Evolutionary conservation across 2,888 invertebrate genomes (phyloP).

Genomic region (Heliconius erato): DNA sequence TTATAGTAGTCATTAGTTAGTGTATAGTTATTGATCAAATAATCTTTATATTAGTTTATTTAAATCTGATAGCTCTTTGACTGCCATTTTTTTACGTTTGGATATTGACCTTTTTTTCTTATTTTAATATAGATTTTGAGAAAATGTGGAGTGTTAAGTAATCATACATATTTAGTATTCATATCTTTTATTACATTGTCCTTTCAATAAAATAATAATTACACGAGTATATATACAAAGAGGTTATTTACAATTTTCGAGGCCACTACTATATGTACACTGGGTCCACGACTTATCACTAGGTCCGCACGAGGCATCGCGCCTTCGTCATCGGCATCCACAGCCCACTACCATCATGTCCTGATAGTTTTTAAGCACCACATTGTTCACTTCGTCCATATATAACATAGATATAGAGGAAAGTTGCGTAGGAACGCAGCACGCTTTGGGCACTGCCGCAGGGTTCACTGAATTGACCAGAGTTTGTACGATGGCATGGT

Average conservation of each 20-base stretch:
- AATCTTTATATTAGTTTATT: background rate
- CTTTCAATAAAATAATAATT: slow-evolving; percentile 85
- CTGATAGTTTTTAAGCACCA: slow-evolving; percentile 99
- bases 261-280: slow-evolving; percentile 84
- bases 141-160: slow-evolving; percentile 32
- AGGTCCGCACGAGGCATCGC: slow-evolving; percentile 73
- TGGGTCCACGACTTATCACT: slow-evolving; percentile 83
- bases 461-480: slow-evolving; percentile 97
- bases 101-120: background rate
- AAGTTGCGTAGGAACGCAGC: slow-evolving; percentile 98
- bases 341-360: slow-evolving; percentile 99
- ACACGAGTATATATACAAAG: slow-evolving; percentile 81
- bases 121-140: background rate
- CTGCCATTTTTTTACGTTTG: no score
- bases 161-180: slow-evolving; percentile 52
- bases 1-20: background rate
- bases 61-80: background rate
- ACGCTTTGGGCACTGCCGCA: slow-evolving; percentile 95
- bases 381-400: slow-evolving; percentile 96
- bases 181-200: slow-evolving; percentile 83
- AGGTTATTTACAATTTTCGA: slow-evolving; percentile 81
- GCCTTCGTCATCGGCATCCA: slow-evolving; percentile 95
- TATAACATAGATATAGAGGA: slow-evolving; percentile 98
- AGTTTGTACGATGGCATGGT: slow-evolving; percentile 99
- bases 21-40: no score